These are phyloP conservation scores for Delia radicum DNA, from an alignment of 1,140 invertebrate species.

Conservation along the genomic window DNA sequence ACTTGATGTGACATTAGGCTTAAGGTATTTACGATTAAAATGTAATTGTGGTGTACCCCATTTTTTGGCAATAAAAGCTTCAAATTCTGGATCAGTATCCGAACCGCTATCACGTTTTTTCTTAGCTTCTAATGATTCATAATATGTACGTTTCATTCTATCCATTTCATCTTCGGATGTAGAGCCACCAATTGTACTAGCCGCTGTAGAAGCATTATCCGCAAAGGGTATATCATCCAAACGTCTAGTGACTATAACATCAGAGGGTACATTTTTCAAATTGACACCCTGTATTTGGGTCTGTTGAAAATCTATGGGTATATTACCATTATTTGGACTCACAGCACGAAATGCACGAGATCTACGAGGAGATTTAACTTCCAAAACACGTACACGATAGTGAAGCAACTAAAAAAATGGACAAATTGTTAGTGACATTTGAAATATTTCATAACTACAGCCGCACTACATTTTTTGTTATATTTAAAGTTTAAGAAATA, in stretches of 20 bases:
- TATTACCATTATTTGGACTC: neutral
- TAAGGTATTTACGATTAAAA: conserved; percentile 51
- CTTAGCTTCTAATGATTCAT: conserved; percentile 3
- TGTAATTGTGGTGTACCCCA: conserved; percentile 52
- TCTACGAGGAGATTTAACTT: conserved; percentile 44
- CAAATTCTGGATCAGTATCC: conserved; percentile 31
- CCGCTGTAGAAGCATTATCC: conserved; percentile 18
- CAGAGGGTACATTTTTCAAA: conserved; percentile 42
- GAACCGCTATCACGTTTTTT: conserved; percentile 28
- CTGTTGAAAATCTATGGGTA: conserved; percentile 39
- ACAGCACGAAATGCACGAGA: conserved; percentile 22
- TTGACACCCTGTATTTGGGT: conserved; percentile 39
- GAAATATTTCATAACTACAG: too few relatives aligned
- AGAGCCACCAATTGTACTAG: neutral
- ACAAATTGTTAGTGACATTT: too few relatives aligned
- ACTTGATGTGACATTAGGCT: conserved; percentile 31
- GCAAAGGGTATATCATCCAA: conserved; percentile 41
- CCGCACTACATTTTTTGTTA: too few relatives aligned
- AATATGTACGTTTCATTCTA: conserved; percentile 24
- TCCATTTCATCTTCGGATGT: conserved; percentile 25
- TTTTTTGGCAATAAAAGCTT: conserved; percentile 34
- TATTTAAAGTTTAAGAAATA: too few relatives aligned
- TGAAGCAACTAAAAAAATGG: conserved; percentile 38
- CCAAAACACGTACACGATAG: conserved; percentile 45
- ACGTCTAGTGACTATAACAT: conserved; percentile 48